A percentile compares a stretch with the other conserved stretches of the same genome.
phyloP scores from a whole-genome alignment of 2,797 vertebrate species.

The Discoglossus pictus region DNA sequence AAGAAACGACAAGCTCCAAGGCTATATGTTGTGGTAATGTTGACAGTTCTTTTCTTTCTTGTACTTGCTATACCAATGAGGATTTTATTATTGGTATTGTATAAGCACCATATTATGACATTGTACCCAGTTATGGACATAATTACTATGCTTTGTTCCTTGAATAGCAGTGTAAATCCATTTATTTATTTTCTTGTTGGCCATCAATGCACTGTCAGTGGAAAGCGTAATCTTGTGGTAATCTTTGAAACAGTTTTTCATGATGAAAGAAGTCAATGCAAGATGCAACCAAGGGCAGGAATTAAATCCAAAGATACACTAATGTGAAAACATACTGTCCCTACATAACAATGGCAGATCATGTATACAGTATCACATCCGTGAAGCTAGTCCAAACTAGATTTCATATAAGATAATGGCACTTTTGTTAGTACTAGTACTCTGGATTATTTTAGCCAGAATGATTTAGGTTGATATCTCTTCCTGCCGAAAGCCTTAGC shows the following conservation, averaged over 20 bases:
- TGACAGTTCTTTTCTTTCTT: constrained; percentile 52
- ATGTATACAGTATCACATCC: no score
- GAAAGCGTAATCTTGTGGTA: constrained; percentile 24
- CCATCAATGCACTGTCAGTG: background rate
- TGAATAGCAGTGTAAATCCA: constrained; percentile 57
- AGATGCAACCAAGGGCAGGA: background rate
- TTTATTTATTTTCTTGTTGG: constrained; percentile 60
- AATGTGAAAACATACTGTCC: no score
- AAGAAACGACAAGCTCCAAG: background rate
- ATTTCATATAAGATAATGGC: no score
- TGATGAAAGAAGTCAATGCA: constrained; percentile 35
- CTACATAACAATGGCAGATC: no score
- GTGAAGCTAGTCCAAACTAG: no score
- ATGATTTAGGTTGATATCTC: no score
- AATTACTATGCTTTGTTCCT: constrained; percentile 19
- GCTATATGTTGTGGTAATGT: constrained; percentile 47
- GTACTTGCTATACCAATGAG: constrained; percentile 46
- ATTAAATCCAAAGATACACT: background rate
- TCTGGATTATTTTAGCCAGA: no score
- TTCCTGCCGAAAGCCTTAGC: no score
- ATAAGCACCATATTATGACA: constrained; percentile 40
- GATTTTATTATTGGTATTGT: constrained; percentile 10
- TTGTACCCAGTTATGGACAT: constrained; percentile 29
- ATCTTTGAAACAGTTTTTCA: constrained; percentile 54
- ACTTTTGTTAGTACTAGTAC: no score